Percentiles rank a stretch among this genome's conserved stretches.
Conservation (phyloP, 2,888 invertebrate species). For the Eucera pruinosa region DNA sequence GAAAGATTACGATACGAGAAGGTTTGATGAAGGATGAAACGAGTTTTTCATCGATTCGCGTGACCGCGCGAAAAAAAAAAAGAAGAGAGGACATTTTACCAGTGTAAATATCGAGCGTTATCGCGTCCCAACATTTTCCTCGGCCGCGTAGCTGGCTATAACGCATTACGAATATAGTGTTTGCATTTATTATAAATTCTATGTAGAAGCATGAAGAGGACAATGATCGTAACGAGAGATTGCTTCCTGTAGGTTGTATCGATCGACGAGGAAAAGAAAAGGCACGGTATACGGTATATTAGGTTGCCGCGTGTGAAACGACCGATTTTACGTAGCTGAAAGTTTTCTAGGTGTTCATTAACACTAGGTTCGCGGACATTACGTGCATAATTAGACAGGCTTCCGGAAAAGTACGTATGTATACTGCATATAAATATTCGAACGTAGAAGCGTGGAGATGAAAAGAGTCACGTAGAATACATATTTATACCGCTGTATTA, state of each 20-base stretch:
- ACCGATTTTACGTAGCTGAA: too few species aligned
- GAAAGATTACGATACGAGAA: too few species aligned
- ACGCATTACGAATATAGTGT: conserved; percentile 73
- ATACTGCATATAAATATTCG: too few species aligned
- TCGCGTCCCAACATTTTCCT: conserved; percentile 29
- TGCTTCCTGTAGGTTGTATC: conserved; percentile 1
- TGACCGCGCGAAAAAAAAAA: background rate
- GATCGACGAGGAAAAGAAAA: conserved; percentile 6
- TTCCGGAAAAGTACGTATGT: too few species aligned
- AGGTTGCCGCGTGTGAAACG: too few species aligned
- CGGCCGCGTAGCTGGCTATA: conserved; percentile 49
- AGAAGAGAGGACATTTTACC: background rate
- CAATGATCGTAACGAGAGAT: conserved; percentile 51
- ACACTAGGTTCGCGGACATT: too few species aligned
- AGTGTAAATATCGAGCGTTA: conserved; percentile 57
- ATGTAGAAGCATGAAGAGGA: conserved; percentile 67
- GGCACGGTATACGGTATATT: background rate
- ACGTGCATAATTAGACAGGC: too few species aligned
- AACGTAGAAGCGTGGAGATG: too few species aligned
- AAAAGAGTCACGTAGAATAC: too few species aligned
- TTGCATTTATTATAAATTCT: conserved; percentile 80
- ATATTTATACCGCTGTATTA: too few species aligned
- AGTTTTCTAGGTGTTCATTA: too few species aligned
- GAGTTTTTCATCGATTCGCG: conserved; percentile 1
- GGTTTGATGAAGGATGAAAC: too few species aligned